Conservation (phyloP, 2,888 invertebrate genomes). For the Argyra leucocephala region DNA sequence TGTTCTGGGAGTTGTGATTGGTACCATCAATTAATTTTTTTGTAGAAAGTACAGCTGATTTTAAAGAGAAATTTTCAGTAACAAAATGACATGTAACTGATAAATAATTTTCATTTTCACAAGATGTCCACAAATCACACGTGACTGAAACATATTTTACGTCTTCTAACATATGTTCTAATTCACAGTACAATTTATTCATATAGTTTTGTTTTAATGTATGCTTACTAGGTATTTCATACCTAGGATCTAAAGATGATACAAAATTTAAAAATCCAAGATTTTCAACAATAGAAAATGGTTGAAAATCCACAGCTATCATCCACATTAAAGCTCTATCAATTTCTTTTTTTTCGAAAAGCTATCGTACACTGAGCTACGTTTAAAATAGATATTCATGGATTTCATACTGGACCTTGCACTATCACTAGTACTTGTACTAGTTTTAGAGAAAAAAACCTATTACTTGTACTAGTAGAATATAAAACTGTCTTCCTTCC, state of each 20-base stretch:
- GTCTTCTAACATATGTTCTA: background rate
- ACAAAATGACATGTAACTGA: constrained; percentile 1
- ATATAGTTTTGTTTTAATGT: constrained; percentile 1
- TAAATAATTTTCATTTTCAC: background rate
- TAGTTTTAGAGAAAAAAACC: too few species aligned
- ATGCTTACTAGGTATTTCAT: constrained; percentile 24
- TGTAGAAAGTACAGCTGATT: background rate
- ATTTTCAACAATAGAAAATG: constrained; percentile 30
- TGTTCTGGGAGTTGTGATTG: background rate
- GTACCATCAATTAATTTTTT: background rate
- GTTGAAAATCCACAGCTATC: constrained; percentile 30
- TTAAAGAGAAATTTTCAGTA: background rate
- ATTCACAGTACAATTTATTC: background rate
- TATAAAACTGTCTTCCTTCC: too few species aligned
- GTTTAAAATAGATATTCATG: background rate
- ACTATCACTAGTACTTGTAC: background rate
- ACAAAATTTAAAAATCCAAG: constrained; percentile 28
- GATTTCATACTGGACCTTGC: background rate
- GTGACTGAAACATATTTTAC: background rate
- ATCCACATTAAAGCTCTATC: constrained; percentile 22
- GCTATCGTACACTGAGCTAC: background rate
- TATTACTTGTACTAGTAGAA: too few species aligned
- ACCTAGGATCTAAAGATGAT: constrained; percentile 26
- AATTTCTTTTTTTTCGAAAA: constrained; percentile 4
- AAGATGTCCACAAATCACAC: background rate